Evolutionary conservation across 2,797 vertebrate species (phyloP), one percentile per base, ranked within the genome.

Genomic region (Gobio occitaniae): DNA sequence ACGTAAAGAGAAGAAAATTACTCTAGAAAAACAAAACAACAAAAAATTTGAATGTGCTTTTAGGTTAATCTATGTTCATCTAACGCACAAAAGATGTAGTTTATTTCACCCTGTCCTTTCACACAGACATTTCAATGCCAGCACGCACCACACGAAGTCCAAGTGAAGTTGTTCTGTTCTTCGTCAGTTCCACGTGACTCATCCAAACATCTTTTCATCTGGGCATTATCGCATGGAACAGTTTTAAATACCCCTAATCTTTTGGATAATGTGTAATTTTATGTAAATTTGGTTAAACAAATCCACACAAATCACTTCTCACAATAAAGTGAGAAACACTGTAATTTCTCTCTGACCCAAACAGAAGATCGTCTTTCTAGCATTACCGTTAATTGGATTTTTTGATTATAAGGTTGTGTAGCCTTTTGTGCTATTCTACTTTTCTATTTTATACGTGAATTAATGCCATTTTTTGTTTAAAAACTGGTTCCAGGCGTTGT

Each of bases 401-500:
- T 63, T 50, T 13, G 63, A 15, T 74, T 78, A 32, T 75, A 76
- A 11, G 25, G 19, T 48, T 71, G 69, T 47, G 44, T 11, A 76
- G 72, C 29, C 1, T 19, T 71, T 16, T 77, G n/a, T 44, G 19
- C n/a, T 41, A 15, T 25, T 48, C 8, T 78, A 10, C 3, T 63
- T n/a, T 47, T 38, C 56, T 15, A 29, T 17, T 48, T 47, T 29
- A 70, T n/a, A 48, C 32, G 17, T n/a, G 11, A 50, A 59, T 66
- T 25, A 7, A n/a, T 72, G 19, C 69, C 19, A 2, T 76, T 59
- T 71, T 80, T 66, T 80, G 72, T 72, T 72, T 25, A 15, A 79
- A 89, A 92, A 92, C 91, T 90, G 82, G 79, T 92, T 93, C 91
- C 91, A 94, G 89, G 92, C 89, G 89, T 86, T 89, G 85, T 92